Evolutionary conservation across 2,888 invertebrate species (phyloP).

Genomic region (Parnassius smintheus): DNA sequence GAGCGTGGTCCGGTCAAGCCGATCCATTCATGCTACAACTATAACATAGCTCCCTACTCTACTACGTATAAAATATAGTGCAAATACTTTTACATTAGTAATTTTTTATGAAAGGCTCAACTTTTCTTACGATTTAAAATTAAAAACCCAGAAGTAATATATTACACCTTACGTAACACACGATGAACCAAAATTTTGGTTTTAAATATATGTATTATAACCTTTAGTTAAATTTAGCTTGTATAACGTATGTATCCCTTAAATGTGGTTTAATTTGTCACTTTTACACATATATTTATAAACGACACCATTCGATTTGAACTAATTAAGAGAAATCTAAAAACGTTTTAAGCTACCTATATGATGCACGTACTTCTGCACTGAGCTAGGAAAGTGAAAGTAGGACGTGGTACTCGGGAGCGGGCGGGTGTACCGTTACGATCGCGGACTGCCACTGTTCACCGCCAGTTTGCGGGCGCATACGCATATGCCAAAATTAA

Average conservation of each 20-base stretch:
- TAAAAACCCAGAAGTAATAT: not conserved
- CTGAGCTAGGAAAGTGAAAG: slow-evolving; percentile 31
- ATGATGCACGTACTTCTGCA: slow-evolving; percentile 21
- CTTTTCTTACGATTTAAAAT: too few species aligned
- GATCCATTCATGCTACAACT: too few species aligned
- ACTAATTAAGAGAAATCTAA: too few species aligned
- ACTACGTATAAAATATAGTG: too few species aligned
- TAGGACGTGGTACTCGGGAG: slow-evolving; percentile 25
- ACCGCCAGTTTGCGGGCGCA: slow-evolving; percentile 33
- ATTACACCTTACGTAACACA: slow-evolving; percentile 7
- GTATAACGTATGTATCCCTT: too few species aligned
- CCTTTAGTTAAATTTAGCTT: too few species aligned
- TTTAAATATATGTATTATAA: too few species aligned
- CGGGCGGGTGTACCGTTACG: slow-evolving; percentile 39
- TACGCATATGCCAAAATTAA: slow-evolving; percentile 47
- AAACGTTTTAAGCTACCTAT: too few species aligned
- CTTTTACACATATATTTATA: slow-evolving; percentile 1
- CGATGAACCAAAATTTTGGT: not conserved
- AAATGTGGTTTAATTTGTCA: not conserved
- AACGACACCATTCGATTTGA: slow-evolving; percentile 1
- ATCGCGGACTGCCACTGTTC: slow-evolving; percentile 49
- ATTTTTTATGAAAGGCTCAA: too few species aligned
- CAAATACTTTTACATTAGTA: too few species aligned
- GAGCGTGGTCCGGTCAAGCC: too few species aligned
- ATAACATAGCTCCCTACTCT: too few species aligned